Evolutionary conservation across 2,113 vertebrate genomes (phyloP).

Genomic region (Apistogramma diplotaenia): DNA sequence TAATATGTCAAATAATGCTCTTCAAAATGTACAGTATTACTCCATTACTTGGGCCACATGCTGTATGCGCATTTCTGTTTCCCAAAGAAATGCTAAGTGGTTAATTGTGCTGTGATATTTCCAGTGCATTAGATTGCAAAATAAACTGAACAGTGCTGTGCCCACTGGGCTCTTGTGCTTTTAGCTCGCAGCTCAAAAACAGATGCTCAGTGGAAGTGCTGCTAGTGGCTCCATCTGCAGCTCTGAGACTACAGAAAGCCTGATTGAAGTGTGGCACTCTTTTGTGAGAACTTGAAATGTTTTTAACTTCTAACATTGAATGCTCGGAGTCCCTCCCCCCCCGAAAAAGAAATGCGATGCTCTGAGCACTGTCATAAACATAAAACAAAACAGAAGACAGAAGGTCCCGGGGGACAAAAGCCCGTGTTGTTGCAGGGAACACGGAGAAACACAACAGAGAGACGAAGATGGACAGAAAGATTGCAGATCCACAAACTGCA

Average conservation of each 20-base stretch:
- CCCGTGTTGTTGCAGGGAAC: slow-evolving; percentile 26
- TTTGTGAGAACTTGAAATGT: slow-evolving; percentile 54
- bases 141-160: slow-evolving; percentile 11
- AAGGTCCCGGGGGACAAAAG: slow-evolving; percentile 24
- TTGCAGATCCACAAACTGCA: neutral
- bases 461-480: neutral
- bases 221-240: slow-evolving; percentile 57
- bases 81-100: slow-evolving; percentile 8
- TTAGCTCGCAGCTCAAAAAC: slow-evolving; percentile 42
- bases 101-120: slow-evolving; percentile 51
- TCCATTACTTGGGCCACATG: neutral
- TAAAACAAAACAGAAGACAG: slow-evolving; percentile 32
- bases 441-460: slow-evolving; percentile 1
- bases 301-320: slow-evolving; percentile 23
- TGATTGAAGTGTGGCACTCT: slow-evolving; percentile 41
- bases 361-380: slow-evolving; percentile 39
- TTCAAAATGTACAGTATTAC: neutral
- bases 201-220: slow-evolving; percentile 56
- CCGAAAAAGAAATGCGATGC: slow-evolving; percentile 8
- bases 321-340: slow-evolving; percentile 34
- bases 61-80: neutral
- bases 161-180: slow-evolving; percentile 48
- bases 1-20: neutral
- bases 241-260: slow-evolving; percentile 48
- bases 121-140: slow-evolving; percentile 26